These are phyloP conservation scores for Neostethus bicornis DNA, from an alignment of 2,797 vertebrate species.

Conservation along the genomic window DNA sequence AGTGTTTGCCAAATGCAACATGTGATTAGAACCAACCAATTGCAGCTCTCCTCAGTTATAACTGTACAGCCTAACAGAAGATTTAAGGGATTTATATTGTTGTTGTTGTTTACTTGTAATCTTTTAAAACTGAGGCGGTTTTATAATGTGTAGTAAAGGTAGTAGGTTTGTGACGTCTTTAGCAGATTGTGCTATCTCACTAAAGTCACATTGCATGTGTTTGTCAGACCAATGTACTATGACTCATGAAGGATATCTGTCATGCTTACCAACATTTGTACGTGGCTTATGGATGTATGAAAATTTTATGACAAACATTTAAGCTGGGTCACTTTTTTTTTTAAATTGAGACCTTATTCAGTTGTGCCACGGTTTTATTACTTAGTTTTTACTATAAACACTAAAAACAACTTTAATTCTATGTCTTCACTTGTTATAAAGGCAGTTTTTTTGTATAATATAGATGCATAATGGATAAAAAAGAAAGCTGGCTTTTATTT, in stretches of 20 bases:
- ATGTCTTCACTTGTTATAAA: background rate
- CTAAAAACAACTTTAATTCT: background rate
- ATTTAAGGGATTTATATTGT: constrained; percentile 67
- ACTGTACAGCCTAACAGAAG: constrained; percentile 58
- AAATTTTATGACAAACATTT: background rate
- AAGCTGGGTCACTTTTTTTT: background rate
- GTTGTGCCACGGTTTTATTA: background rate
- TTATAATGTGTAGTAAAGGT: constrained; percentile 67
- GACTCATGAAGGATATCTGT: constrained; percentile 39
- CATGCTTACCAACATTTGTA: constrained; percentile 27
- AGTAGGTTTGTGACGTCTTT: constrained; percentile 50
- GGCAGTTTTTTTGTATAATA: too few species aligned
- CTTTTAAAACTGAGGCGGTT: constrained; percentile 64
- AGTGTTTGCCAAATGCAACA: constrained; percentile 57
- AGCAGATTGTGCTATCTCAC: constrained; percentile 2
- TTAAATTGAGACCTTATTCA: background rate
- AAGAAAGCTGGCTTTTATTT: constrained; percentile 4
- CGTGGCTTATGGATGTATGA: constrained; percentile 30
- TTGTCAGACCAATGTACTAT: constrained; percentile 10
- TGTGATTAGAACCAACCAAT: constrained; percentile 58
- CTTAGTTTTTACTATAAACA: background rate
- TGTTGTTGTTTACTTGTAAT: constrained; percentile 72
- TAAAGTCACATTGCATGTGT: constrained; percentile 6
- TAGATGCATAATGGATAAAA: background rate
- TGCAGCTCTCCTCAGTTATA: constrained; percentile 46